These are phyloP conservation scores for Meghimatium bilineatum DNA, from an alignment of 2,888 invertebrate species.

Conservation along the genomic window DNA sequence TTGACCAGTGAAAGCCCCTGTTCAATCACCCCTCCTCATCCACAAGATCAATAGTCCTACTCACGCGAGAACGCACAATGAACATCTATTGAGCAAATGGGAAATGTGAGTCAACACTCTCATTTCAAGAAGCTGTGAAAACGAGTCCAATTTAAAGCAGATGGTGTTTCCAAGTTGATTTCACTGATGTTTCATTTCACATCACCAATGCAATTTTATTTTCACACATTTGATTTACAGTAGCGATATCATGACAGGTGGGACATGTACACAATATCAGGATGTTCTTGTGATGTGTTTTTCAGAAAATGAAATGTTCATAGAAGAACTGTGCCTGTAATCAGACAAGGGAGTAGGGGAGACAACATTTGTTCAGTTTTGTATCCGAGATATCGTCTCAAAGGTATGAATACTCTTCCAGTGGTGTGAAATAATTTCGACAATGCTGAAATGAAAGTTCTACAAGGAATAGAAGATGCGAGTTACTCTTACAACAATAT, in stretches of 20 bases:
- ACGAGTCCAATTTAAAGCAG: constrained; percentile 41
- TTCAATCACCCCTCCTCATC: not conserved
- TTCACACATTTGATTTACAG: not conserved
- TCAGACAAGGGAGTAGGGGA: not conserved
- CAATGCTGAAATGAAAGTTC: not conserved
- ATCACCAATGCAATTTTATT: constrained; percentile 37
- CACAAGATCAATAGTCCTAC: constrained; percentile 42
- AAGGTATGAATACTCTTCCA: not conserved
- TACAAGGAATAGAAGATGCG: not conserved
- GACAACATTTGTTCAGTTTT: not conserved
- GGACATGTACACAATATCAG: not conserved
- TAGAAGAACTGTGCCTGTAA: not conserved
- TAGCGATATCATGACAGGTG: not conserved
- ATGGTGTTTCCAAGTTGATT: not conserved
- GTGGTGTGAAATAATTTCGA: not conserved
- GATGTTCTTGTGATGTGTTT: not conserved
- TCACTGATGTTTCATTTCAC: not conserved
- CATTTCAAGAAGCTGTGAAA: constrained; percentile 46
- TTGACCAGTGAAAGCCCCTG: constrained; percentile 31
- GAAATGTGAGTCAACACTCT: constrained; percentile 47
- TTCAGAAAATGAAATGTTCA: not conserved
- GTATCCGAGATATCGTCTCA: not conserved
- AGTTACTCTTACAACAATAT: not conserved
- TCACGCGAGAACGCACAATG: constrained; percentile 42
- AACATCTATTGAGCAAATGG: constrained; percentile 48